Evolutionary conservation across 2,888 invertebrate genomes (phyloP).

Genomic region (Rhyacophila evoluta): DNA sequence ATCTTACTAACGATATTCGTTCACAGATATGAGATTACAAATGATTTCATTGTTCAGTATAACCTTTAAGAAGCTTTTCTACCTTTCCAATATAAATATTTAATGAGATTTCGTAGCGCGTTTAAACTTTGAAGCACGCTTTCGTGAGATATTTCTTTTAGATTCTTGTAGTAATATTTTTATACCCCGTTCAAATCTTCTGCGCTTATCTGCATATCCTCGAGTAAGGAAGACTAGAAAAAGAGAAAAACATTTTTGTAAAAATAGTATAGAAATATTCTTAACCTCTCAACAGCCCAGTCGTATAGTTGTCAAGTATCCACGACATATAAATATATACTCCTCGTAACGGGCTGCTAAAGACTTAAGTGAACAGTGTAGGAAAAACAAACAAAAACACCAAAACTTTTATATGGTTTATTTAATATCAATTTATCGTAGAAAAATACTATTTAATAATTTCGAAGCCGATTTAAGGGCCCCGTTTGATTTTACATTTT

Average conservation of each 20-base stretch:
- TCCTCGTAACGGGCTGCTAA: no score
- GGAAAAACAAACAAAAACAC: no score
- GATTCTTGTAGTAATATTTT: neutral
- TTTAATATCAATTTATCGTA: no score
- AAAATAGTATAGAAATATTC: no score
- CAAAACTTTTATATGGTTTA: no score
- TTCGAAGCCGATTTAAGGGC: no score
- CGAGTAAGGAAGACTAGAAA: constrained; percentile 16
- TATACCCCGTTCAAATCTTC: constrained; percentile 20
- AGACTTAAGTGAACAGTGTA: no score
- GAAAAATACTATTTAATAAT: no score
- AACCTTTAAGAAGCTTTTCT: constrained; percentile 1
- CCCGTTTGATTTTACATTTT: no score
- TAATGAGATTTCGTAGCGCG: neutral
- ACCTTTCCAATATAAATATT: neutral
- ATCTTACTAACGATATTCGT: constrained; percentile 15
- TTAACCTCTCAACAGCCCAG: no score
- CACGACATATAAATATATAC: no score
- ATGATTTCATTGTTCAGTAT: neutral
- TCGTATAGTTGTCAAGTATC: no score
- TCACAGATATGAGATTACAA: constrained; percentile 24
- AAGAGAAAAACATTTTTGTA: neutral
- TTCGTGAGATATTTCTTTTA: neutral
- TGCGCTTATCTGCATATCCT: constrained; percentile 14
- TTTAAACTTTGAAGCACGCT: neutral